Conservation (phyloP, 2,113 vertebrate species). For the Camelus bactrianus region DNA sequence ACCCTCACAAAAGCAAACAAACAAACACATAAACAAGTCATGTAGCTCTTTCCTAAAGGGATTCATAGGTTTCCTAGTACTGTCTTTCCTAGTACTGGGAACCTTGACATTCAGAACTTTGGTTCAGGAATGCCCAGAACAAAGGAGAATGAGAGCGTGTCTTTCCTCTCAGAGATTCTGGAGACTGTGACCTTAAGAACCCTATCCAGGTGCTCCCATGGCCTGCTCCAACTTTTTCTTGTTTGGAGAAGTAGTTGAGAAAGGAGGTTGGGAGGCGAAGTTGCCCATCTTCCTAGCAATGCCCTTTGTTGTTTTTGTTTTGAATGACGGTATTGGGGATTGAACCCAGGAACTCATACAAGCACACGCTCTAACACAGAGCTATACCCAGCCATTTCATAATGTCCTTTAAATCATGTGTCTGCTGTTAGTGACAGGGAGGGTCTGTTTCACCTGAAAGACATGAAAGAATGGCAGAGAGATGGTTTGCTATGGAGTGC, state of each 20-base stretch:
- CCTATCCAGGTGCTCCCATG: too few relatives aligned
- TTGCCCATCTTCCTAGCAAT: background rate
- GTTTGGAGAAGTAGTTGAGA: background rate
- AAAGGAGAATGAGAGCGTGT: background rate
- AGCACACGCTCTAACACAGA: too few relatives aligned
- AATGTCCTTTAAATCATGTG: background rate
- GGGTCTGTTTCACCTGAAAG: background rate
- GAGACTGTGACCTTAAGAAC: background rate
- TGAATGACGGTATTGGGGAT: too few relatives aligned
- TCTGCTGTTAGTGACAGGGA: background rate
- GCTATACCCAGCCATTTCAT: too few relatives aligned
- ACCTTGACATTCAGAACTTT: background rate
- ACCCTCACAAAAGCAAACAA: background rate
- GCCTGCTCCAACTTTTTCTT: background rate
- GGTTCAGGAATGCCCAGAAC: background rate
- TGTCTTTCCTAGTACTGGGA: background rate
- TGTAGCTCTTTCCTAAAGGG: background rate
- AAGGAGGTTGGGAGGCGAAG: background rate
- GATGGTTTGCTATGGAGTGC: background rate
- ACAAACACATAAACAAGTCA: background rate
- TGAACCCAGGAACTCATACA: too few relatives aligned
- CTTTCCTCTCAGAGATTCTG: background rate
- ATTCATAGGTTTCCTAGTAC: background rate
- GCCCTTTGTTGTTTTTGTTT: background rate
- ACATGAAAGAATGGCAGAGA: background rate